phyloP scores from a whole-genome alignment of 2,888 invertebrate genomes.

The Antheraea yamamai region DNA sequence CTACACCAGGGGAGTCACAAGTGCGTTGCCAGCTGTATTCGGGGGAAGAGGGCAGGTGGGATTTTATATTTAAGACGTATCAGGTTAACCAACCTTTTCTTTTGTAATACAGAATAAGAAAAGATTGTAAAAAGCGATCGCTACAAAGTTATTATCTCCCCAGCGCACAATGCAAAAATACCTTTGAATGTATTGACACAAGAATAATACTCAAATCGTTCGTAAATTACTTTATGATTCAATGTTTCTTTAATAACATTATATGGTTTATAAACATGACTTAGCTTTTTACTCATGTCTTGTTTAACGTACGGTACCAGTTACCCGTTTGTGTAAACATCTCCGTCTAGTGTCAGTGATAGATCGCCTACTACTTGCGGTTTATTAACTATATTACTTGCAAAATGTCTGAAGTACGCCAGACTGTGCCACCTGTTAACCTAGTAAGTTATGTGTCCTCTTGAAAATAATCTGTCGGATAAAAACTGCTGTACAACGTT shows the following conservation, averaged over 20 bases:
- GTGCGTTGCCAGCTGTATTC: too few relatives aligned
- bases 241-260: not conserved
- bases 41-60: too few relatives aligned
- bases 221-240: not conserved
- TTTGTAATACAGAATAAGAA: too few relatives aligned
- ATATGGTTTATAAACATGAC: not conserved
- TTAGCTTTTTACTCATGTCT: not conserved
- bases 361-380: not conserved
- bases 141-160: not conserved
- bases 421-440: not conserved
- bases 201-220: not conserved
- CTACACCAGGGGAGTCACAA: too few relatives aligned
- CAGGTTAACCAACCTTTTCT: too few relatives aligned
- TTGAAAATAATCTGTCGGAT: not conserved
- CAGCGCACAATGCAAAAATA: too few relatives aligned
- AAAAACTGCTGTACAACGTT: not conserved
- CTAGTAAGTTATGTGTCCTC: not conserved
- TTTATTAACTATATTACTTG: not conserved
- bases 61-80: too few relatives aligned
- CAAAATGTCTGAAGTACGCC: not conserved
- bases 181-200: not conserved
- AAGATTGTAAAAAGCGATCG: too few relatives aligned
- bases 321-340: not conserved
- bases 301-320: not conserved
- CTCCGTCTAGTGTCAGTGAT: not conserved